Percentiles rank a stretch among this genome's conserved stretches.
These are phyloP conservation scores for Eretmodus cyanostictus DNA, from an alignment of 2,113 vertebrate genomes.

Conservation along the genomic window DNA sequence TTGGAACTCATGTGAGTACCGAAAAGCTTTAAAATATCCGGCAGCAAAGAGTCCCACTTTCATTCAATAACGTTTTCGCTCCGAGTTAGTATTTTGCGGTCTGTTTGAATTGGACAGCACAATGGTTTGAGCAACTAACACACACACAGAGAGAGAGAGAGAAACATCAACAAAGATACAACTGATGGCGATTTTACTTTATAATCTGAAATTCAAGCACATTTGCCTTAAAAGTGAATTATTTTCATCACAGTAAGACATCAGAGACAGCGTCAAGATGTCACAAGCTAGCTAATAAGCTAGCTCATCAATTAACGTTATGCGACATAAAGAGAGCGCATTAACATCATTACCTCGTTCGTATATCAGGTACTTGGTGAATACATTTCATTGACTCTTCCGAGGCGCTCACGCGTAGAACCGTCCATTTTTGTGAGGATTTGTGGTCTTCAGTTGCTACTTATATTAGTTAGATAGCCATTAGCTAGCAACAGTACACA, in stretches of 20 bases:
- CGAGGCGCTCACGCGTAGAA: neutral
- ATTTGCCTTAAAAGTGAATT: neutral
- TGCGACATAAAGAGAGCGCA: neutral
- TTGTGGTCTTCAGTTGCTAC: neutral
- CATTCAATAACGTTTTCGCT: neutral
- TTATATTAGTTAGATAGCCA: neutral
- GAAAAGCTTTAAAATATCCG: neutral
- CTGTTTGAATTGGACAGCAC: neutral
- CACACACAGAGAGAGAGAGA: accelerated
- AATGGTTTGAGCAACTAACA: neutral
- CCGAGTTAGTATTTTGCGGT: neutral
- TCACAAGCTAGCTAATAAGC: neutral
- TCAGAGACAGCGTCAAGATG: neutral
- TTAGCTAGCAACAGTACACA: constrained; percentile 59
- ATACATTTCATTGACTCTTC: neutral
- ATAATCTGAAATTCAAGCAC: neutral
- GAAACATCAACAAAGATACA: neutral
- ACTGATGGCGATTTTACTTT: neutral
- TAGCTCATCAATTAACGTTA: neutral
- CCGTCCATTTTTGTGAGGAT: neutral
- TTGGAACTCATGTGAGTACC: constrained; percentile 44
- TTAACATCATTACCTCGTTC: neutral
- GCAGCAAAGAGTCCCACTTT: neutral
- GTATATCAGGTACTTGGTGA: neutral
- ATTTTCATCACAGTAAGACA: neutral